Conservation (phyloP, 1,140 invertebrate genomes). For the Nephila pilipes region DNA sequence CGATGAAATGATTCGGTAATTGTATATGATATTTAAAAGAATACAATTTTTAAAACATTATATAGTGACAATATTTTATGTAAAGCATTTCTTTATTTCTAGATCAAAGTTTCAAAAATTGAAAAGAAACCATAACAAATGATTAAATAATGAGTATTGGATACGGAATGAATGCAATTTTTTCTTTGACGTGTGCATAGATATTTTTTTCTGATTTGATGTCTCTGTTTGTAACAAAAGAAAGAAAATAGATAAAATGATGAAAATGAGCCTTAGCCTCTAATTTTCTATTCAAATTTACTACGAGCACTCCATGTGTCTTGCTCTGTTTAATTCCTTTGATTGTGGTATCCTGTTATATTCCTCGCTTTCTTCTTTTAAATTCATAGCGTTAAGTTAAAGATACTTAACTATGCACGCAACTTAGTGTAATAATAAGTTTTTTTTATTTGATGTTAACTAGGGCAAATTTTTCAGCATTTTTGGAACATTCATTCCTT, state of each 20-base stretch:
- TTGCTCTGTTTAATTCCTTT: conserved; percentile 24
- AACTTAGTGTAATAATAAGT: background rate
- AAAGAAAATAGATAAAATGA: background rate
- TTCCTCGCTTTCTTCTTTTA: conserved; percentile 2
- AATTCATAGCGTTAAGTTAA: background rate
- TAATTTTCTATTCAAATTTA: conserved; percentile 17
- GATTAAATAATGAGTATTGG: background rate
- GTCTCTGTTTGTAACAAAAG: background rate
- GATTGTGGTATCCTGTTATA: background rate
- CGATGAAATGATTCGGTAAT: too few relatives aligned
- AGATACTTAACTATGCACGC: background rate
- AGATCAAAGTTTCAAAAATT: background rate
- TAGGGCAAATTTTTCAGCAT: background rate
- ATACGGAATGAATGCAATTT: background rate
- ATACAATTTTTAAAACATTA: too few relatives aligned
- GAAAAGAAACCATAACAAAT: background rate
- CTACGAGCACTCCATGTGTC: background rate
- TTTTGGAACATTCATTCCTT: background rate
- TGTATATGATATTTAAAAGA: too few relatives aligned
- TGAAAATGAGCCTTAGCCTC: conserved; percentile 1
- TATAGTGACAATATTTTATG: too few relatives aligned
- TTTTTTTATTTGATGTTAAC: background rate
- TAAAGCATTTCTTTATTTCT: too few relatives aligned
- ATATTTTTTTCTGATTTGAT: background rate
- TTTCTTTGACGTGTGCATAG: background rate